phyloP scores from a whole-genome alignment of 2,797 vertebrate species.

The Harpagifer antarcticus region DNA sequence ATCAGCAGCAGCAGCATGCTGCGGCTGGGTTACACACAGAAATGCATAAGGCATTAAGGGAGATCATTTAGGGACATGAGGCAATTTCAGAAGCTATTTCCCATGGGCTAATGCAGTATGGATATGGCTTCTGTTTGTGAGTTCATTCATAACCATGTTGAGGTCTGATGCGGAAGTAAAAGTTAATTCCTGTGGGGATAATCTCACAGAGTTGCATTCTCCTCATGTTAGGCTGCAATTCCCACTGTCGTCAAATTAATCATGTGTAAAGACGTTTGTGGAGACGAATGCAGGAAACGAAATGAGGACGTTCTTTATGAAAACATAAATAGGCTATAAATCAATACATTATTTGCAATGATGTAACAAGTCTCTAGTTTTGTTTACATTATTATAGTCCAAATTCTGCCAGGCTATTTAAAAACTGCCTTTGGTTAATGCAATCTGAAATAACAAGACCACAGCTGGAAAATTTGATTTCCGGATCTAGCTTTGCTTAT shows the following conservation, averaged over 20 bases:
- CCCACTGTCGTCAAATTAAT: conserved; percentile 14
- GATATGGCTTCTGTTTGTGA: conserved; percentile 42
- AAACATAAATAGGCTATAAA: conserved; percentile 10
- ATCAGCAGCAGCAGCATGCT: conserved; percentile 30
- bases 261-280: background rate
- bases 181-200: conserved; percentile 33
- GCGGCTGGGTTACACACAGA: conserved; percentile 45
- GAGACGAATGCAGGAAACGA: background rate
- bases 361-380: background rate
- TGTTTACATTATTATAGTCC: background rate
- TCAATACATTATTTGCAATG: background rate
- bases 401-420: background rate
- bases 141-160: background rate
- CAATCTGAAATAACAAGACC: background rate
- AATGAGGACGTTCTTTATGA: conserved; percentile 17
- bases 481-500: background rate
- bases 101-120: conserved; percentile 36
- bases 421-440: background rate
- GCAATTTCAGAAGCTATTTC: conserved; percentile 66
- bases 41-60: conserved; percentile 55
- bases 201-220: background rate
- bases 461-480: background rate
- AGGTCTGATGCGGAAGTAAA: conserved; percentile 36
- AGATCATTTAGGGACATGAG: conserved; percentile 53
- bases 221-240: conserved; percentile 3